These are phyloP conservation scores for Drosophila azteca DNA, from an alignment of 1,140 invertebrate species.

Conservation along the genomic window DNA sequence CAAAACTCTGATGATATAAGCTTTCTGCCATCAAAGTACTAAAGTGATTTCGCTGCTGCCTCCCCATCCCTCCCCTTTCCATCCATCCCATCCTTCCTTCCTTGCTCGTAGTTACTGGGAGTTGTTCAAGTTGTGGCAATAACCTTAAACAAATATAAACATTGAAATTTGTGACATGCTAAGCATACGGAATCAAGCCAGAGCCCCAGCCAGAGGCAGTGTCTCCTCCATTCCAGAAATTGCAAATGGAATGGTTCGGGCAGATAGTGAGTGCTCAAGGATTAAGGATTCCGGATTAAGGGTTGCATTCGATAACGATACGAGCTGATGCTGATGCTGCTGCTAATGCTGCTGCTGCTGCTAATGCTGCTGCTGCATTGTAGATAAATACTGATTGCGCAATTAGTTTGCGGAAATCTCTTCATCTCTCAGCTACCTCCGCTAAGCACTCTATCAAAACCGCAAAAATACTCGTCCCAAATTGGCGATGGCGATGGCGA, in stretches of 20 bases:
- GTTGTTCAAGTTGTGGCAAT: slow-evolving; percentile 59
- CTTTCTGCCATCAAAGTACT: slow-evolving; percentile 67
- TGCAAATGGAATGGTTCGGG: slow-evolving; percentile 5
- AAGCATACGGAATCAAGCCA: slow-evolving; percentile 37
- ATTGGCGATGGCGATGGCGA: slow-evolving; percentile 6
- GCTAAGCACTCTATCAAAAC: slow-evolving; percentile 58
- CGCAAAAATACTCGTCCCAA: slow-evolving; percentile 44
- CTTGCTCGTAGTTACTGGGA: slow-evolving; percentile 16
- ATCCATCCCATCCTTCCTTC: not conserved
- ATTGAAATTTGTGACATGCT: slow-evolving; percentile 47
- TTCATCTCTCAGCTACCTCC: slow-evolving; percentile 25
- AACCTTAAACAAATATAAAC: slow-evolving; percentile 73
- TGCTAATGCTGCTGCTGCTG: too few relatives aligned
- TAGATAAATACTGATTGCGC: slow-evolving; percentile 13
- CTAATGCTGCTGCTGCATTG: slow-evolving; percentile 31
- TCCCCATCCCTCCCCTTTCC: slow-evolving; percentile 23
- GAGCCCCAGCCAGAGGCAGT: slow-evolving; percentile 9
- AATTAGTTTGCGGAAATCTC: slow-evolving; percentile 37
- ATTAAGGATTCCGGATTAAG: slow-evolving; percentile 31
- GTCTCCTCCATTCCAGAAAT: not conserved
- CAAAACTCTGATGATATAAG: slow-evolving; percentile 65
- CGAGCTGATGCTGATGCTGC: not conserved
- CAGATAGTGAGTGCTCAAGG: not conserved
- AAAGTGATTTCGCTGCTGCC: slow-evolving; percentile 62
- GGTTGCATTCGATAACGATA: slow-evolving; percentile 19